Percentiles rank a stretch among this genome's conserved stretches.
Conservation (phyloP, 2,888 invertebrate species). For the Ramazzottius varieornatus region DNA sequence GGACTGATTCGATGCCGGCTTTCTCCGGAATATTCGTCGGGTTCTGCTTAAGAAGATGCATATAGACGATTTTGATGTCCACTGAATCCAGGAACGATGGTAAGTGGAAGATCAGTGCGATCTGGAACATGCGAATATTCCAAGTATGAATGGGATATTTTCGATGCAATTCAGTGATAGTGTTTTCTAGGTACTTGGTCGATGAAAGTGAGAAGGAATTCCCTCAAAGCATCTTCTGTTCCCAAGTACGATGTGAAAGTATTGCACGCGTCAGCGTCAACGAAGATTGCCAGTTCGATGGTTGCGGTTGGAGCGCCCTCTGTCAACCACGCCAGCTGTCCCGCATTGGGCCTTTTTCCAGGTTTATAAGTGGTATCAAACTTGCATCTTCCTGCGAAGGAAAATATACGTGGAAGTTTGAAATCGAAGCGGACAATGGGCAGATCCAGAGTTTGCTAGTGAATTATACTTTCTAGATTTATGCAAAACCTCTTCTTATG, state of each 20-base stretch:
- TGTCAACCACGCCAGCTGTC: too few species aligned
- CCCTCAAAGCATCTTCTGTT: background rate
- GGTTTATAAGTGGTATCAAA: too few species aligned
- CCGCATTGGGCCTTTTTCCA: too few species aligned
- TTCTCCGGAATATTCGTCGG: background rate
- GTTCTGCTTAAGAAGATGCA: background rate
- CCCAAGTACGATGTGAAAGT: background rate
- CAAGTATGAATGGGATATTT: background rate
- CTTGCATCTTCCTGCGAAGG: too few species aligned
- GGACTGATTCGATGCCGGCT: background rate
- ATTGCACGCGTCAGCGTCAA: background rate
- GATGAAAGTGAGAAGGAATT: background rate
- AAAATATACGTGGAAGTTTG: too few species aligned
- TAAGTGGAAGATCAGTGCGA: background rate
- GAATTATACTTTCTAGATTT: too few species aligned
- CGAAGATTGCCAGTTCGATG: background rate
- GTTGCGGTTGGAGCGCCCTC: background rate
- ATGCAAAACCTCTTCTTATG: too few species aligned
- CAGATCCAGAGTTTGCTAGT: too few species aligned
- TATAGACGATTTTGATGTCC: background rate
- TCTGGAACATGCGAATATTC: background rate
- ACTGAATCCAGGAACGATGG: background rate
- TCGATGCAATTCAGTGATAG: background rate
- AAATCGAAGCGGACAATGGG: too few species aligned
- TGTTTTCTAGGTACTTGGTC: background rate